phyloP scores from a whole-genome alignment of 2,888 invertebrate genomes.

The Podabrus alpinus region DNA sequence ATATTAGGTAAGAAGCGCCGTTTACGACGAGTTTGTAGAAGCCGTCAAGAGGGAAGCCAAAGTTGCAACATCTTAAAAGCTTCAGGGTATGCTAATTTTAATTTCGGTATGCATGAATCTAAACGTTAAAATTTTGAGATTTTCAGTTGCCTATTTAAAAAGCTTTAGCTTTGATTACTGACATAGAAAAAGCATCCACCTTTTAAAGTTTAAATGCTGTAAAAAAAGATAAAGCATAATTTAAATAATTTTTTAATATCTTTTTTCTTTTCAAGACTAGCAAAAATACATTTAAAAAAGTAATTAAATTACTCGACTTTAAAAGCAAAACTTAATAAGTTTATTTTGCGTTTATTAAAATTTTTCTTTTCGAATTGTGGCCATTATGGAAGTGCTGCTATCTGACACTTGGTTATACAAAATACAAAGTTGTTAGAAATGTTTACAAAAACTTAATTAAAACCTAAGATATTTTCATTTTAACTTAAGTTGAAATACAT shows the following conservation, averaged over 20 bases:
- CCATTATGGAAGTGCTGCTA: neutral
- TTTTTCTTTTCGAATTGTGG: neutral
- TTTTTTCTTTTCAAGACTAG: neutral
- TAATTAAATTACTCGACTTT: neutral
- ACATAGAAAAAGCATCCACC: slow-evolving; percentile 13
- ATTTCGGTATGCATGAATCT: slow-evolving; percentile 35
- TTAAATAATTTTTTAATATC: slow-evolving; percentile 7
- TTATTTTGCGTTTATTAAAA: neutral
- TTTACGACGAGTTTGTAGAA: slow-evolving; percentile 13
- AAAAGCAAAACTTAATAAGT: neutral
- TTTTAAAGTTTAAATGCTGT: neutral
- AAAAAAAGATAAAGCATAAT: slow-evolving; percentile 4
- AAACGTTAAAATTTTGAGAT: slow-evolving; percentile 22
- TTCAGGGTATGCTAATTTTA: slow-evolving; percentile 34
- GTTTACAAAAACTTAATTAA: no score
- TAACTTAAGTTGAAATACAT: no score
- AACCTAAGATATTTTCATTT: no score
- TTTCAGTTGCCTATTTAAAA: slow-evolving; percentile 7
- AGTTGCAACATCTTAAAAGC: slow-evolving; percentile 22
- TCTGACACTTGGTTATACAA: neutral
- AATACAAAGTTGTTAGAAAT: neutral
- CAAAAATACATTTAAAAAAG: neutral
- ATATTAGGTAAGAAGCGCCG: slow-evolving; percentile 16
- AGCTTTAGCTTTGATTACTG: slow-evolving; percentile 21
- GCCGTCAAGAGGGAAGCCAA: slow-evolving; percentile 15